Percentiles rank a stretch among this genome's conserved stretches.
These are phyloP conservation scores for Pseudotriccus pelzelni DNA, from an alignment of 2,797 vertebrate species.

Conservation along the genomic window DNA sequence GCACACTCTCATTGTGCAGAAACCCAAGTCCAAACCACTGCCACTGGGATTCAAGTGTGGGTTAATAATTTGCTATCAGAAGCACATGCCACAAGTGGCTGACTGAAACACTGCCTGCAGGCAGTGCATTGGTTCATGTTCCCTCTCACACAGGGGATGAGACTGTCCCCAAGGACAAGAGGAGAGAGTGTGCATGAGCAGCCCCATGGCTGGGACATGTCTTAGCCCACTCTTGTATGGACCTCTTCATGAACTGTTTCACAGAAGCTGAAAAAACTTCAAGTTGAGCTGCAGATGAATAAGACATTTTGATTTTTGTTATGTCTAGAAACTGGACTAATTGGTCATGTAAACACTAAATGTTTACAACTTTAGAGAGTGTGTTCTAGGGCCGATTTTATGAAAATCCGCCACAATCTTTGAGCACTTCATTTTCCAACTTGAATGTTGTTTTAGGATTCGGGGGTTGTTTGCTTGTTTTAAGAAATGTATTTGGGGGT, in stretches of 20 bases:
- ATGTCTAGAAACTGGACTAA: background rate
- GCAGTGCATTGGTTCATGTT: background rate
- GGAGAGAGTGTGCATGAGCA: fast-evolving
- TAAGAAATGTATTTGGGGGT: background rate
- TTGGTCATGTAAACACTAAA: background rate
- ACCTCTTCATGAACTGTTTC: background rate
- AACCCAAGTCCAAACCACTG: background rate
- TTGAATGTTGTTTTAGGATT: background rate
- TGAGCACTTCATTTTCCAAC: background rate
- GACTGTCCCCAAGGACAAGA: background rate
- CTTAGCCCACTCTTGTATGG: fast-evolving
- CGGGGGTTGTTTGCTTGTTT: background rate
- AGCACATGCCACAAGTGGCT: background rate
- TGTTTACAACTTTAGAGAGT: background rate
- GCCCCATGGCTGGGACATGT: background rate
- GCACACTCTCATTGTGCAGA: background rate
- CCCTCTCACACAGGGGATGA: background rate
- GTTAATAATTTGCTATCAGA: background rate
- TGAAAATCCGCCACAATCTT: background rate
- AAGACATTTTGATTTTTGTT: background rate
- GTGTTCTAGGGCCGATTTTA: background rate
- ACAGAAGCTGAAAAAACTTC: background rate
- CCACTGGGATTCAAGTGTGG: background rate
- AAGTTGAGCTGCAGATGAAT: background rate
- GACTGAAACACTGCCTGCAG: background rate